These are phyloP conservation scores for Lepas anatifera DNA, from an alignment of 2,888 invertebrate species.

Conservation along the genomic window DNA sequence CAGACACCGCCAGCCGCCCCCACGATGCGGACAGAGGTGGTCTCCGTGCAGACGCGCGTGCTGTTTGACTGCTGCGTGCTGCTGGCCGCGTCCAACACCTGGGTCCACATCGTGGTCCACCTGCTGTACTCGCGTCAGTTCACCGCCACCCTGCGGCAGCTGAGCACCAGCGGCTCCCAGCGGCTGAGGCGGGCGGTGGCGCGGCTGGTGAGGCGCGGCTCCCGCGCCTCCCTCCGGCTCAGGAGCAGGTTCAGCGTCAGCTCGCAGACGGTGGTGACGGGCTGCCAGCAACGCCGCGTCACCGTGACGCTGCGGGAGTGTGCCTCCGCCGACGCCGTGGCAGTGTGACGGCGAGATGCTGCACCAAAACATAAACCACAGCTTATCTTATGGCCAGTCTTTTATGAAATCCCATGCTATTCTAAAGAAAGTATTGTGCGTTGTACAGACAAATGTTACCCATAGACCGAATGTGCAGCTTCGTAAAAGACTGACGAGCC, in stretches of 20 bases:
- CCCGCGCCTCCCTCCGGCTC: neutral
- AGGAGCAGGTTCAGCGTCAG: neutral
- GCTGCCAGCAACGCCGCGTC: too few species aligned
- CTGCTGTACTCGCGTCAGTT: neutral
- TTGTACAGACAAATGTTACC: too few species aligned
- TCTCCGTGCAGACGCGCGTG: neutral
- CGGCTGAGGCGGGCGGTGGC: neutral
- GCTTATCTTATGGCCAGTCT: too few species aligned
- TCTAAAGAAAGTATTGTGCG: too few species aligned
- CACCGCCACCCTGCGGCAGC: neutral
- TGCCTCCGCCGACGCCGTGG: too few species aligned
- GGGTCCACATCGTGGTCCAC: neutral
- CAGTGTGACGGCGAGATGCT: too few species aligned
- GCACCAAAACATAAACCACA: too few species aligned
- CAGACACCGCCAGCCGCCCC: too few species aligned
- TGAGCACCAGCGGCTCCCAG: neutral
- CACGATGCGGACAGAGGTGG: neutral
- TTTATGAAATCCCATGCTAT: too few species aligned
- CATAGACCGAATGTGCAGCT: too few species aligned
- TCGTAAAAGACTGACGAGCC: too few species aligned
- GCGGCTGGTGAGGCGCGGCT: neutral
- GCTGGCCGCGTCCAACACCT: neutral
- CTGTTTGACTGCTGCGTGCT: neutral
- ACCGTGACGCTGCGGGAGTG: too few species aligned
- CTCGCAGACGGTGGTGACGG: neutral